phyloP scores from a whole-genome alignment of 2,797 vertebrate genomes.

The Bufotes viridis region DNA sequence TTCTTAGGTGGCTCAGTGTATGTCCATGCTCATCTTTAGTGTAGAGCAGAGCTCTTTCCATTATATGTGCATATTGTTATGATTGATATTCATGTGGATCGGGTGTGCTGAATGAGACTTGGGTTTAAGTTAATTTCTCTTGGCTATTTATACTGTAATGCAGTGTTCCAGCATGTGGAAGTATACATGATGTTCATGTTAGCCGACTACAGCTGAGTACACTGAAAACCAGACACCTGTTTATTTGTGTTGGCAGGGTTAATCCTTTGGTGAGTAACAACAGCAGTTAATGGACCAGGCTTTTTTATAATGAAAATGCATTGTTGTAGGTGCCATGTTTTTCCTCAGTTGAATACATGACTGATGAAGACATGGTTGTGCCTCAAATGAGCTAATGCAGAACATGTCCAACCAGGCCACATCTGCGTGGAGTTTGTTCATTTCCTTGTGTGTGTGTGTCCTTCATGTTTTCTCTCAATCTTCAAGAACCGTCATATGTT shows the following conservation, averaged over 20 bases:
- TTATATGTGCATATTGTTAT: background rate
- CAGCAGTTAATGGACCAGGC: conserved; percentile 36
- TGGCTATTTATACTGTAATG: conserved; percentile 30
- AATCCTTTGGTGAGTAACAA: conserved; percentile 56
- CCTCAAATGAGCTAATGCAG: background rate
- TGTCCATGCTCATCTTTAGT: background rate
- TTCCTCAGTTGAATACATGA: conserved; percentile 19
- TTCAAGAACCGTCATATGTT: background rate
- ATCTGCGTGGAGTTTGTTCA: background rate
- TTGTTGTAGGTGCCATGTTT: conserved; percentile 37
- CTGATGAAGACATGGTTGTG: conserved; percentile 18
- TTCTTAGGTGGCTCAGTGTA: background rate
- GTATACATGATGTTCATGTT: conserved; percentile 33
- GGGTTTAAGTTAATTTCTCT: conserved; percentile 26
- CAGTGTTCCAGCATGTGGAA: conserved; percentile 2
- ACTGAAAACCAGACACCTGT: conserved; percentile 54
- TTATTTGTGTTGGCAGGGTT: conserved; percentile 57
- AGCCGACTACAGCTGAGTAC: conserved; percentile 31
- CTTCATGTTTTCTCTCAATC: background rate
- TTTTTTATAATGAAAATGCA: conserved; percentile 31
- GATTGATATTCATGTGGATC: background rate
- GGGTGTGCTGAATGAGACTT: background rate
- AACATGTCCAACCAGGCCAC: background rate
- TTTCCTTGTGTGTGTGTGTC: background rate
- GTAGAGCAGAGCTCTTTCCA: background rate